phyloP scores from a whole-genome alignment of 2,113 vertebrate species.

The Eolophus roseicapilla region DNA sequence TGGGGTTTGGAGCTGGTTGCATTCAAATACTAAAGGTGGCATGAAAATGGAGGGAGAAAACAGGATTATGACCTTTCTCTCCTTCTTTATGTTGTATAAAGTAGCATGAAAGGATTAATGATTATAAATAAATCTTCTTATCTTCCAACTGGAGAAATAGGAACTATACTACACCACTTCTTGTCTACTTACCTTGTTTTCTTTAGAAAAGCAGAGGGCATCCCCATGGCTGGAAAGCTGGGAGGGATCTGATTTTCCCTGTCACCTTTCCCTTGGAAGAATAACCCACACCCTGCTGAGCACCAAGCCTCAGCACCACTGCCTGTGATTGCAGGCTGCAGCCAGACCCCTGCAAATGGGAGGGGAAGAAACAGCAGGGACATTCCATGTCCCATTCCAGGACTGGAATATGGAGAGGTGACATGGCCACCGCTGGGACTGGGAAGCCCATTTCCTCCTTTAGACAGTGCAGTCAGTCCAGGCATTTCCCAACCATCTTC shows the following conservation, averaged over 20 bases:
- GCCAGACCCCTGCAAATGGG: neutral
- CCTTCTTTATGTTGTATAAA: neutral
- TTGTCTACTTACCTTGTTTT: neutral
- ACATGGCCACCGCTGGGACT: fast-evolving
- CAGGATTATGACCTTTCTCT: neutral
- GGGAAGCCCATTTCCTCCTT: neutral
- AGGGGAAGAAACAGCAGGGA: neutral
- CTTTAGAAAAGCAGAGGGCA: neutral
- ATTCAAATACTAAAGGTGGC: neutral
- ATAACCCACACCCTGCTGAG: neutral
- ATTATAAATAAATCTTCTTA: neutral
- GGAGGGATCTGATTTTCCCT: neutral
- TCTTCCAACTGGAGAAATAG: neutral
- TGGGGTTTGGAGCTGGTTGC: neutral
- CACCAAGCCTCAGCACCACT: neutral
- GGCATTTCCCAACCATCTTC: neutral
- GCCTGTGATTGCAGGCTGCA: neutral
- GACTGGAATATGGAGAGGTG: neutral
- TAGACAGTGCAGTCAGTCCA: neutral
- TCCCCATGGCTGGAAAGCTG: neutral
- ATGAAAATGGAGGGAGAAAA: neutral
- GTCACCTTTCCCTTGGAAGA: neutral
- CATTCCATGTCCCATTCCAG: neutral
- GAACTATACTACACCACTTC: neutral
- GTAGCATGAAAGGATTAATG: neutral